Conservation (phyloP, 2,113 vertebrate species). For the Pterophyllum scalare region DNA sequence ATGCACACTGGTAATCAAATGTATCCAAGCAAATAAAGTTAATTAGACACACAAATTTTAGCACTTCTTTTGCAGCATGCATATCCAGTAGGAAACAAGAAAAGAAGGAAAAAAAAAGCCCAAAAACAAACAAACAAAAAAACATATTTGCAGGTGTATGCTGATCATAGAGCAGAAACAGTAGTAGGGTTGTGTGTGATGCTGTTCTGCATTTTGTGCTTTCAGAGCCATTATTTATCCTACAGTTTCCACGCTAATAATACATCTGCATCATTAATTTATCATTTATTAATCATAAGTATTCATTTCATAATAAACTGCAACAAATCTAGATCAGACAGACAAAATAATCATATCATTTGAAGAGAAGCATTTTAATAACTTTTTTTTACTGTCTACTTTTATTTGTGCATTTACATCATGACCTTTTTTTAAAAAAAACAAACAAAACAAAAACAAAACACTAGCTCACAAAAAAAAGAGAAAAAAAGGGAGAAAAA, state of each 20-base stretch:
- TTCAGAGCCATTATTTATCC: not conserved
- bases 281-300: not conserved
- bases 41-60: not conserved
- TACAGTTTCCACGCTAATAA: not conserved
- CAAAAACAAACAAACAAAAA: not conserved
- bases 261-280: not conserved
- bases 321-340: not conserved
- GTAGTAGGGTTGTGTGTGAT: not conserved
- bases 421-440: not conserved
- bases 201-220: not conserved
- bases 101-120: not conserved
- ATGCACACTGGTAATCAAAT: not conserved
- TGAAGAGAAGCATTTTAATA: not conserved
- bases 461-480: not conserved
- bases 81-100: not conserved
- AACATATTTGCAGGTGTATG: not conserved
- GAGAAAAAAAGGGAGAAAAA: not conserved
- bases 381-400: not conserved
- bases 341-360: not conserved
- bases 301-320: not conserved
- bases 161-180: not conserved
- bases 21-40: not conserved
- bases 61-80: not conserved
- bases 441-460: too few species aligned
- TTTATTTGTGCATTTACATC: not conserved